Evolutionary conservation across 2,888 invertebrate genomes (phyloP), one percentile per base, ranked within the genome.

Genomic region (Epistrophella euchroma): DNA sequence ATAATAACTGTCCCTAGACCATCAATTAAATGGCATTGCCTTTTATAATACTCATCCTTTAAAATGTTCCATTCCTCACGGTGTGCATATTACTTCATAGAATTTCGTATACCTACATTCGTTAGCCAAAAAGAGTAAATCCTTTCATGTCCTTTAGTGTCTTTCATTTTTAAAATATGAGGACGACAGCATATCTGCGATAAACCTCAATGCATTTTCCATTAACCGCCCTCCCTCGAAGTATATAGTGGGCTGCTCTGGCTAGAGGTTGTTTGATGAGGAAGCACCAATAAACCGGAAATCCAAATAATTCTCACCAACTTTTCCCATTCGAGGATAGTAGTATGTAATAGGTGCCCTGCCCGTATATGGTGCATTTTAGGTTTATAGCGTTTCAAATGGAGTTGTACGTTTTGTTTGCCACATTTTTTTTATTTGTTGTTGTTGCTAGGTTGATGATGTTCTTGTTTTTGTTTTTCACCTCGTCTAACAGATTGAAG

Each of bases 241-340:
- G n/a, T n/a, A n/a, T 37, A 45, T n/a, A 43, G 10, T 62, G 13
- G 22, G 40, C 5, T 15, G 40, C 4, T 25, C 7, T 47, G 28
- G 25, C 15, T 52, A n/a, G 52, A 25, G 11, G 47, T 28, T 79
- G 74, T 71, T 73, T 47, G 75, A 79, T 75, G 58, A 74, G 79
- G 71, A 84, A 84, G 74, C 50, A 45, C 47, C 64, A 66, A 25
- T 35, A 22, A 52, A 80, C 72, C 73, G 72, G 80, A 85, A 85
- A 80, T 85, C 72, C 52, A 85, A 80, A 80, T 80, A 76, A 76
- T 85, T 79, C 40, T 56, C 66, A 45, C n/a, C 66, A 50, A 72
- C 47, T 25, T 22, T 73, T 83, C 58, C 45, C n/a, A 75, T 83
- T 71, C 56, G 71, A 11, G 45, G 58, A 45, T 22, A 22, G 19